A percentile compares a stretch with the other conserved stretches of the same genome.
These are phyloP conservation scores for Eumaeus atala DNA, from an alignment of 1,140 invertebrate genomes.

Conservation along the genomic window DNA sequence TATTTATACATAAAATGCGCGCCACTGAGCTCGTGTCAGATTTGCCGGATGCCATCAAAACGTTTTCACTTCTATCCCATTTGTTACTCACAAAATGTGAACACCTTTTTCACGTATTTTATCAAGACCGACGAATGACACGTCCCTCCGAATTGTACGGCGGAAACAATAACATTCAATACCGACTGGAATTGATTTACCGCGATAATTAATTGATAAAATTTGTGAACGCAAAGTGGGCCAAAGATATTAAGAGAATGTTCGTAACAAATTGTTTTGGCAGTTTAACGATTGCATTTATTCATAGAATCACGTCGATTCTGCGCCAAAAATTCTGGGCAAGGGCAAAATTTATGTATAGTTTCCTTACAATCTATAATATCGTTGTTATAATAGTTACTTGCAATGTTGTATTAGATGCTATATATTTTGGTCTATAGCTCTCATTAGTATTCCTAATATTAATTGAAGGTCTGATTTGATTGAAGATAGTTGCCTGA, in stretches of 20 bases:
- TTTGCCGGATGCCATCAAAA: too few species aligned
- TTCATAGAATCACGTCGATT: slow-evolving; percentile 17
- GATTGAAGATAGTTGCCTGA: too few species aligned
- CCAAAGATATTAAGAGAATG: slow-evolving; percentile 24
- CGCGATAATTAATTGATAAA: slow-evolving; percentile 10
- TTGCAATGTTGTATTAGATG: background rate
- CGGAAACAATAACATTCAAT: slow-evolving; percentile 8
- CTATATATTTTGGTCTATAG: background rate
- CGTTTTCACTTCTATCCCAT: too few species aligned
- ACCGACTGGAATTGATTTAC: slow-evolving; percentile 5
- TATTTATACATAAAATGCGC: too few species aligned
- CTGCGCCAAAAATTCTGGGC: slow-evolving; percentile 11
- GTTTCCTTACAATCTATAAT: background rate
- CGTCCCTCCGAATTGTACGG: background rate
- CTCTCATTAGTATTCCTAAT: slow-evolving; percentile 1
- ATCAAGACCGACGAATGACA: background rate
- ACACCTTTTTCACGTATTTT: background rate
- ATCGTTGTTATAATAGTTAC: slow-evolving; percentile 1
- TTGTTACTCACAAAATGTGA: too few species aligned
- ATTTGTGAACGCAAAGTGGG: slow-evolving; percentile 22
- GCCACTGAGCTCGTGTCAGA: too few species aligned
- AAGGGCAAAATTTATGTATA: slow-evolving; percentile 8
- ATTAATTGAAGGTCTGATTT: too few species aligned
- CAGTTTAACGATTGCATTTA: slow-evolving; percentile 21
- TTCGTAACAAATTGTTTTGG: slow-evolving; percentile 32